These are phyloP conservation scores for Pagetopsis macropterus DNA, from an alignment of 2,797 vertebrate species.

Conservation along the genomic window DNA sequence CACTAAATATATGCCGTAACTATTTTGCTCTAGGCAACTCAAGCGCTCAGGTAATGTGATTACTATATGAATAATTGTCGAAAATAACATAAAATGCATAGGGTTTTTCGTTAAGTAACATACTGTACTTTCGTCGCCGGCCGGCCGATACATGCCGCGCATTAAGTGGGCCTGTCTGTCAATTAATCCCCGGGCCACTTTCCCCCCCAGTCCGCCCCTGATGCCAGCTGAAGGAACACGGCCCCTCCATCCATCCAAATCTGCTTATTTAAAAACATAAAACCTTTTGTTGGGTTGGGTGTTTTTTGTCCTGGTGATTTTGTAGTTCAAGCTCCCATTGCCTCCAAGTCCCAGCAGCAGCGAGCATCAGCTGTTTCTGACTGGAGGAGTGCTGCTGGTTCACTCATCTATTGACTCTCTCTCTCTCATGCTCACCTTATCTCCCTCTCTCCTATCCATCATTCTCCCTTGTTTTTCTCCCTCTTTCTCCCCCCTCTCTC, in stretches of 20 bases:
- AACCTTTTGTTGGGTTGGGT: neutral
- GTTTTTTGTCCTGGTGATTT: conserved; percentile 57
- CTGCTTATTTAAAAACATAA: conserved; percentile 33
- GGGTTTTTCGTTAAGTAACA: no score
- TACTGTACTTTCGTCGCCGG: no score
- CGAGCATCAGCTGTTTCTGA: conserved; percentile 89
- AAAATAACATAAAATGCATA: no score
- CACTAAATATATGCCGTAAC: no score
- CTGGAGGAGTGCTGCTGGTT: conserved; percentile 87
- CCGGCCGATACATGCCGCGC: no score
- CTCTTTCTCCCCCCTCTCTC: conserved; percentile 14
- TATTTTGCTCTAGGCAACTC: no score
- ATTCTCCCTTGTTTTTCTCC: conserved; percentile 29
- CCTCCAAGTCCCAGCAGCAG: conserved; percentile 82
- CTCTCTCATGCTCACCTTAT: conserved; percentile 34
- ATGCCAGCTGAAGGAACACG: conserved; percentile 85
- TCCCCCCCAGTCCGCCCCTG: no score
- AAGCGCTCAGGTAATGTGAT: no score
- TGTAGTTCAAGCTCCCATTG: conserved; percentile 71
- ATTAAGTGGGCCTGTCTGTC: no score
- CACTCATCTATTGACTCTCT: conserved; percentile 86
- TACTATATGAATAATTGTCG: no score
- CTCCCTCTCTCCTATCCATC: conserved; percentile 32
- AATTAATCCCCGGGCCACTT: no score
- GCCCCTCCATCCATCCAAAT: conserved; percentile 79